phyloP scores from a whole-genome alignment of 2,113 vertebrate genomes.

The Empidonax alnorum region DNA sequence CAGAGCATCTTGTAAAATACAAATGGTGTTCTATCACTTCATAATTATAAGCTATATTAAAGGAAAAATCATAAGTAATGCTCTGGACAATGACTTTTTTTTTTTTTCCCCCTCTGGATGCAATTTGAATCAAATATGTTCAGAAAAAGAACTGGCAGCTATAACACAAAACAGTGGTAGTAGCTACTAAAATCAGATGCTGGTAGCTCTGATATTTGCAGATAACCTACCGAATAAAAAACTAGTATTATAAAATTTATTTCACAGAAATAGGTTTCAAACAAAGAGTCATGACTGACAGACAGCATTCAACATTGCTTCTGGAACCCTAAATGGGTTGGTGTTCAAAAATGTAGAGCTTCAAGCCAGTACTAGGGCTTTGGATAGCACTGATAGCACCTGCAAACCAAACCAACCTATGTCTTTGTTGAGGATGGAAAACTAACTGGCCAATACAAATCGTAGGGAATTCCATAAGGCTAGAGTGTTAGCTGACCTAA shows the following conservation, averaged over 20 bases:
- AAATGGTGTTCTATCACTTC: neutral
- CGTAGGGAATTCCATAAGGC: neutral
- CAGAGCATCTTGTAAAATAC: neutral
- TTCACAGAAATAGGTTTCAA: neutral
- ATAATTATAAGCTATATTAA: neutral
- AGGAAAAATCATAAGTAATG: neutral
- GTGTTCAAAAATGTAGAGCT: neutral
- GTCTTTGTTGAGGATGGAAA: neutral
- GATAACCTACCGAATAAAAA: neutral
- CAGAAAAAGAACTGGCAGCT: neutral
- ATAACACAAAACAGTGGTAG: neutral
- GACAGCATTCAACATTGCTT: neutral
- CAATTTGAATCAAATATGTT: neutral
- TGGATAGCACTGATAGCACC: neutral
- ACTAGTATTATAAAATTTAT: neutral
- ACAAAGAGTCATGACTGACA: neutral
- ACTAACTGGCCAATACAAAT: neutral
- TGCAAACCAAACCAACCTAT: neutral
- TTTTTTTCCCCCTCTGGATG: neutral
- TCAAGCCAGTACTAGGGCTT: neutral
- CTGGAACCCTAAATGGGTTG: neutral
- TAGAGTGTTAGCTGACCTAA: neutral
- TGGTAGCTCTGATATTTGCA: neutral
- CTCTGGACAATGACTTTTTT: neutral
- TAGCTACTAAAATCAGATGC: neutral